Percentiles rank a stretch among this genome's conserved stretches.
These are phyloP conservation scores for Nasonovia ribisnigri DNA, from an alignment of 2,888 invertebrate genomes.

Conservation along the genomic window DNA sequence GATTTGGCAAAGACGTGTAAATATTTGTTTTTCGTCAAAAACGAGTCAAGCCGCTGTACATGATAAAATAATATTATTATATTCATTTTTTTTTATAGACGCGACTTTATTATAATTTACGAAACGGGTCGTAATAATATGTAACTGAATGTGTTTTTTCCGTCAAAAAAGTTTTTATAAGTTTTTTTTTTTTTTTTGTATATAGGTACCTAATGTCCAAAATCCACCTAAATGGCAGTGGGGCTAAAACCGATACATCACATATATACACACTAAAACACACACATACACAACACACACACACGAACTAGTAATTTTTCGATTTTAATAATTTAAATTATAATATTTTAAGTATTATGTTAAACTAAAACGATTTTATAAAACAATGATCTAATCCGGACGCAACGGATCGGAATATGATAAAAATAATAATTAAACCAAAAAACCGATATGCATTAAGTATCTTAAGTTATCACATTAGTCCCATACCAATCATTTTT, in stretches of 20 bases:
- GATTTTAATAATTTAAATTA: not conserved
- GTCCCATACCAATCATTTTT: not conserved
- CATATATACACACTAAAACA: not conserved
- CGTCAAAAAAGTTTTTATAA: constrained; percentile 36
- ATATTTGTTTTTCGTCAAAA: constrained; percentile 5
- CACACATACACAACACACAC: not conserved
- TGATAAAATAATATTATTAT: constrained; percentile 9
- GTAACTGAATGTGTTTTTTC: constrained; percentile 34
- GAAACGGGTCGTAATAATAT: not conserved
- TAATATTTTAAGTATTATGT: not conserved
- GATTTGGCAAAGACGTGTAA: not conserved
- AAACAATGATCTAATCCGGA: not conserved
- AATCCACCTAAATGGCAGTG: constrained; percentile 63
- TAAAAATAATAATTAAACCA: not conserved
- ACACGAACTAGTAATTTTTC: not conserved
- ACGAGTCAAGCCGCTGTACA: not conserved
- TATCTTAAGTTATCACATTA: not conserved
- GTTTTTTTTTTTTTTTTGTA: constrained; percentile 56
- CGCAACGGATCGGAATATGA: not conserved
- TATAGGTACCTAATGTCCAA: constrained; percentile 61
- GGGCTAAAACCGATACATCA: constrained; percentile 50
- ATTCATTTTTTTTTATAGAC: constrained; percentile 11
- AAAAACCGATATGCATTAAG: not conserved
- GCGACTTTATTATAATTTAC: constrained; percentile 18
- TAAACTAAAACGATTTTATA: not conserved